Conservation (phyloP, 2,113 vertebrate genomes). For the Cyanoliseus patagonus region DNA sequence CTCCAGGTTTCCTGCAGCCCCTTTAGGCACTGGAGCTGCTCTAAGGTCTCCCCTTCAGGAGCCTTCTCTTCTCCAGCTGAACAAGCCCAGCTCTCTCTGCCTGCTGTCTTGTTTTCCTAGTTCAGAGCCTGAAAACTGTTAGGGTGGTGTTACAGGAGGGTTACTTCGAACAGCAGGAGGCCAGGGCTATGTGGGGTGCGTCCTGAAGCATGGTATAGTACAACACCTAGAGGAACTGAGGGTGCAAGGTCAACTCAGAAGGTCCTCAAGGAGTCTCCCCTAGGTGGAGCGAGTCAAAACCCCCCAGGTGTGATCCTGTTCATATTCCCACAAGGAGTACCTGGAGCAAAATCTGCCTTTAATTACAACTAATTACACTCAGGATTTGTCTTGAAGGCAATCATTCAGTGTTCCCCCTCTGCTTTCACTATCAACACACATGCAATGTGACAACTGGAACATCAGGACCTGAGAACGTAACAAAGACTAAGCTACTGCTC, state of each 20-base stretch:
- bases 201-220: accelerated
- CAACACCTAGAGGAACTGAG: neutral
- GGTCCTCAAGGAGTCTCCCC: neutral
- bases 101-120: neutral
- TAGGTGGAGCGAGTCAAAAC: neutral
- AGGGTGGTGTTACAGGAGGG: neutral
- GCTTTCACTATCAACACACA: neutral
- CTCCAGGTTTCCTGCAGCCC: neutral
- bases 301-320: accelerated
- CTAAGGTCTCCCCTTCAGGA: neutral
- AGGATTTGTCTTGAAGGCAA: neutral
- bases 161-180: neutral
- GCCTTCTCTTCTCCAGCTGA: neutral
- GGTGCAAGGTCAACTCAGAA: neutral
- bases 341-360: neutral
- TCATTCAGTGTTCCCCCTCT: neutral
- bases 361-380: neutral
- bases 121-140: neutral
- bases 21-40: neutral
- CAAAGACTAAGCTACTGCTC: neutral
- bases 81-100: neutral
- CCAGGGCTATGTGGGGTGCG: neutral
- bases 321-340: neutral
- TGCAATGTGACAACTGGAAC: neutral
- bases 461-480: neutral